Evolutionary conservation across 2,888 invertebrate genomes (phyloP), one percentile per base, ranked within the genome.

Genomic region (Drosophila peninsularis): DNA sequence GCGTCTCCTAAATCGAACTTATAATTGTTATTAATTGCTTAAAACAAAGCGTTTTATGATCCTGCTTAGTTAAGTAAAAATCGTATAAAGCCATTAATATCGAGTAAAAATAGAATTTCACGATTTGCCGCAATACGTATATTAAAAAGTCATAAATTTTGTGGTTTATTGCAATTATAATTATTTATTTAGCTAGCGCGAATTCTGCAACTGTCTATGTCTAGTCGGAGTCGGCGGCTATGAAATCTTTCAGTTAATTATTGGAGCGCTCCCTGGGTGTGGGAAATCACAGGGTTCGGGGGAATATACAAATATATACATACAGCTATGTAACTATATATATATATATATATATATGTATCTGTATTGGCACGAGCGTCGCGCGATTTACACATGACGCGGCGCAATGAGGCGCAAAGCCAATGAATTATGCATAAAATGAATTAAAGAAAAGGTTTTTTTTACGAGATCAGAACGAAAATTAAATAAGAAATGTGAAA

Each of bases 351-450:
- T 44, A n/a, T 17, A 49, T 27, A 69, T 61, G 21, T 24, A 39
- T 27, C 17, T 19, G 39, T 41, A 32, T 56, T 44, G 24, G 34
- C 71, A 68, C 69, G 56, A 74, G 65, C 68, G 64, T 83, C 73
- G 57, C 78, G 63, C 77, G 75, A 80, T 68, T 71, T 66, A 57
- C 71, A 78, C 80, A 75, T 77, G 82, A 71, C 62, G 47, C 55
- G 47, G 7, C 39, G 64, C 57, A 61, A 69, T 56, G 56, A 56
- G 58, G 37, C 58, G 72, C 44, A 37, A 62, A 56, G 9, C 37
- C 41, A 36, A 56, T 76, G 66, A 74, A 75, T 77, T 63, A 79
- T 81, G 70, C 74, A 81, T 70, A 52, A 61, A 68, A 47, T 39
- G 34, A 64, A 64, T 50, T 60, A 52, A 45, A 70, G 42, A 53